Evolutionary conservation across 2,888 invertebrate species (phyloP), one percentile per base, ranked within the genome.

Genomic region (Meiosimyza platycephala): DNA sequence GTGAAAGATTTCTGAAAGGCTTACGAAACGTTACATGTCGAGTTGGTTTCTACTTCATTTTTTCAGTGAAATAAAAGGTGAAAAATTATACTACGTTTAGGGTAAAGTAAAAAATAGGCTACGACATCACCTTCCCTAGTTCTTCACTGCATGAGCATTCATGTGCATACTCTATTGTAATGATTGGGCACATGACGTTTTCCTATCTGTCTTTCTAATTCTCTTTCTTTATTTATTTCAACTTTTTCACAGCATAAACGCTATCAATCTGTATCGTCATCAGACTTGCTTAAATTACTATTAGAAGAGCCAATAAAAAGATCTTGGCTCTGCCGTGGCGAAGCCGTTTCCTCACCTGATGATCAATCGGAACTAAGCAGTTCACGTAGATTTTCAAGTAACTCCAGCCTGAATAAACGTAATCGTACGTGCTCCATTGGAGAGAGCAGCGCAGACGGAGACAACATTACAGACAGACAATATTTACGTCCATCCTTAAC

Each of bases 281-380:
- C 87, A 50, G 86, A 85, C 78, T 73, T 88, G n/a, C 77, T 87
- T 0, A 87, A 86, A 72, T 76, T 86, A 0, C 75, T 88, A 60
- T 71, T 88, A 60, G 85, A 85, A 55, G 86, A 87, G 75, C 87
- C 87, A 28, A 87, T 87, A 28, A 87, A 88, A 79, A 85, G 89
- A 84, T 89, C 90, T 83, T 90, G 90, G 88, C 83, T 85, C 74
- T 83, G 88, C 85, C 80, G 81, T 16, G 73, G 74, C 48, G 75
- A 74, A 18, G 78, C 78, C 28, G 79, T 78, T 64, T 82, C 80
- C 9, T 83, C 83, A 47, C 82, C 85, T n/a, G 83, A 83, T 75
- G 80, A 81, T 18, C 81, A 83, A 74, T 80, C 84, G 28, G 83
- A 82, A 50, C 78, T 77, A 28, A 78, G 74, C 54, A 72, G 76